phyloP scores from a whole-genome alignment of 1,140 invertebrate species.

The Halictus rubicundus region DNA sequence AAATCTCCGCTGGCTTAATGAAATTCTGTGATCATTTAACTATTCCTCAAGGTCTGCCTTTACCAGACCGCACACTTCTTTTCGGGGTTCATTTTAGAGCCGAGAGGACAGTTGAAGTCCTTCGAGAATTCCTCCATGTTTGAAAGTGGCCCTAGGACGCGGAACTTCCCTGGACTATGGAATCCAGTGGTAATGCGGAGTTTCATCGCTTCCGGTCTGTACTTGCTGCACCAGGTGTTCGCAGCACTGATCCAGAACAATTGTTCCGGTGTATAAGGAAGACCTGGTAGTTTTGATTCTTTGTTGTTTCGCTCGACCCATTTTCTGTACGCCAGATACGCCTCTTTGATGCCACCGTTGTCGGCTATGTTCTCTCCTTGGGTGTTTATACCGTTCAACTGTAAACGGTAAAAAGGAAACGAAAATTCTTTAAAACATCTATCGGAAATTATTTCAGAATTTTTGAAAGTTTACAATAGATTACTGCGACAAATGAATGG shows the following conservation, averaged over 20 bases:
- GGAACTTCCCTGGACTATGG: constrained; percentile 90
- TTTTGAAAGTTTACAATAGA: no score
- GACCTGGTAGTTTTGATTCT: constrained; percentile 84
- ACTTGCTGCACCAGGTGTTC: constrained; percentile 85
- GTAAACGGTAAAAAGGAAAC: constrained; percentile 58
- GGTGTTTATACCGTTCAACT: constrained; percentile 93
- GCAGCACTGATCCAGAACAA: constrained; percentile 90
- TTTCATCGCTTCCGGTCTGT: constrained; percentile 87
- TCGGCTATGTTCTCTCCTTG: constrained; percentile 97
- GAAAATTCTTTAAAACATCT: background rate
- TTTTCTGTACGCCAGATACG: constrained; percentile 89
- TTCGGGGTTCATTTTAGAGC: constrained; percentile 92
- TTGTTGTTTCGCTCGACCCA: constrained; percentile 85
- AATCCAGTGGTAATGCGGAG: constrained; percentile 88
- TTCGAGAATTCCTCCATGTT: constrained; percentile 93
- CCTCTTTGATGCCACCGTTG: constrained; percentile 93
- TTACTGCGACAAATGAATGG: no score
- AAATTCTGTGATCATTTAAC: background rate
- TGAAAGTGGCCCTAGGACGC: constrained; percentile 93
- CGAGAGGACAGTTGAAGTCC: constrained; percentile 92
- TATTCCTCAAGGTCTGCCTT: constrained; percentile 41
- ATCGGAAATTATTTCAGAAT: no score
- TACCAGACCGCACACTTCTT: constrained; percentile 94
- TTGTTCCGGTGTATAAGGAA: constrained; percentile 84
- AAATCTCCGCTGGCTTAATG: background rate